Evolutionary conservation across 2,888 invertebrate genomes (phyloP).

Genomic region (Drosophila nr. perissopoda): DNA sequence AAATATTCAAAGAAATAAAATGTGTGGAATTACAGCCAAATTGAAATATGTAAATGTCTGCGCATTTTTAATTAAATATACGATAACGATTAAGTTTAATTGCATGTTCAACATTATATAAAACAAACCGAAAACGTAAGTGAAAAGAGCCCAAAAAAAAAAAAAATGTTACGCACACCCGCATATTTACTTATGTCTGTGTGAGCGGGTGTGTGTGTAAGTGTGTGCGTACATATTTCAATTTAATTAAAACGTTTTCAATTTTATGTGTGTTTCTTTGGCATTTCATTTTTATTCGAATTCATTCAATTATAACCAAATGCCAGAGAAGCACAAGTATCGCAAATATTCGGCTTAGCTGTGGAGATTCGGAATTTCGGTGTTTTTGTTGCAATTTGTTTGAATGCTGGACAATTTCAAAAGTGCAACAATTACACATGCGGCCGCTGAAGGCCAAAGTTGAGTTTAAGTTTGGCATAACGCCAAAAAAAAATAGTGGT

Average conservation of each 20-base stretch:
- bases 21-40: conserved; percentile 4
- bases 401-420: conserved; percentile 30
- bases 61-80: conserved; percentile 65
- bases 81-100: conserved; percentile 61
- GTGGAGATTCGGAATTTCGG: background rate
- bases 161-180: conserved; percentile 7
- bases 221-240: conserved; percentile 37
- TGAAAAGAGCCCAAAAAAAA: conserved; percentile 1
- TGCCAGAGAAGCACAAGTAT: conserved; percentile 24
- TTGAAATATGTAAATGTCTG: conserved; percentile 38
- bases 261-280: conserved; percentile 32
- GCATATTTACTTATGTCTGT: background rate
- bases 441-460: conserved; percentile 49
- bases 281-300: conserved; percentile 35
- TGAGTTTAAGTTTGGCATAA: conserved; percentile 38
- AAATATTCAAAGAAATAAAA: conserved; percentile 23
- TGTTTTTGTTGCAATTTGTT: conserved; percentile 7
- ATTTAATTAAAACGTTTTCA: conserved; percentile 68
- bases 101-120: conserved; percentile 35
- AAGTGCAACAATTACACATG: conserved; percentile 45
- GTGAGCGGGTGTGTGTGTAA: conserved; percentile 1
- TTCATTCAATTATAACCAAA: conserved; percentile 39
- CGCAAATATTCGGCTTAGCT: conserved; percentile 44
- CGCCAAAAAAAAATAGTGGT: conserved; percentile 23
- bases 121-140: conserved; percentile 16